Percentiles rank a stretch among this genome's conserved stretches.
Evolutionary conservation across 2,888 invertebrate species (phyloP).

Genomic region (Philereme vetulata): DNA sequence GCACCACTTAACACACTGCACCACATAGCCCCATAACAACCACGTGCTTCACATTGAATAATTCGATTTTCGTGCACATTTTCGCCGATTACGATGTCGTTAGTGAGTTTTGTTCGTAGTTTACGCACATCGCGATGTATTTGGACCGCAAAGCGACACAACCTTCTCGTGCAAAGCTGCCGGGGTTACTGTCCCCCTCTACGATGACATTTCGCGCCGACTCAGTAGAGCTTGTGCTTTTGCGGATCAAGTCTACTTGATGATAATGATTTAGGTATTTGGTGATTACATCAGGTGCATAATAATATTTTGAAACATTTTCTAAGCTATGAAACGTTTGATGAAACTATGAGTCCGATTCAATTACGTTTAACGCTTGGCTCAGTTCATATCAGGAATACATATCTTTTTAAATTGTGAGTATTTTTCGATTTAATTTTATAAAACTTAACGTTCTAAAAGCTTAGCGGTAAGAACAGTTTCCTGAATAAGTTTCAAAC

Average conservation of each 20-base stretch:
- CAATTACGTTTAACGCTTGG: neutral
- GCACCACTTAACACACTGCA: conserved; percentile 59
- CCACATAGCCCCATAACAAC: conserved; percentile 46
- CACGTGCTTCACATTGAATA: conserved; percentile 24
- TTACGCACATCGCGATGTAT: conserved; percentile 71
- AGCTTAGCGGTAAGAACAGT: conserved; percentile 11
- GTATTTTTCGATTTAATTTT: too few relatives aligned
- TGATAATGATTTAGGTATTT: conserved; percentile 53
- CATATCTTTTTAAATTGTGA: too few relatives aligned
- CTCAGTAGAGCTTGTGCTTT: conserved; percentile 70
- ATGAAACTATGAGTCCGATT: neutral
- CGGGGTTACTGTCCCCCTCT: conserved; percentile 78
- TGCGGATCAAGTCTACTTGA: conserved; percentile 55
- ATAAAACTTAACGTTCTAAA: neutral
- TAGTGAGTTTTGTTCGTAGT: conserved; percentile 49
- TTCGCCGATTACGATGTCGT: conserved; percentile 12
- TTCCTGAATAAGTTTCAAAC: conserved; percentile 23
- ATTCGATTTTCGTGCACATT: conserved; percentile 28
- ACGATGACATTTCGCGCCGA: conserved; percentile 79
- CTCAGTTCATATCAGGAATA: too few relatives aligned
- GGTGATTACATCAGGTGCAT: neutral
- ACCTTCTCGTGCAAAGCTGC: conserved; percentile 62
- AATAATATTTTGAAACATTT: neutral
- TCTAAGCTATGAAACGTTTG: neutral
- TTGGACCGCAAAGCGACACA: conserved; percentile 60